Evolutionary conservation across 2,888 invertebrate genomes (phyloP).

Genomic region (Saturnia pavonia): DNA sequence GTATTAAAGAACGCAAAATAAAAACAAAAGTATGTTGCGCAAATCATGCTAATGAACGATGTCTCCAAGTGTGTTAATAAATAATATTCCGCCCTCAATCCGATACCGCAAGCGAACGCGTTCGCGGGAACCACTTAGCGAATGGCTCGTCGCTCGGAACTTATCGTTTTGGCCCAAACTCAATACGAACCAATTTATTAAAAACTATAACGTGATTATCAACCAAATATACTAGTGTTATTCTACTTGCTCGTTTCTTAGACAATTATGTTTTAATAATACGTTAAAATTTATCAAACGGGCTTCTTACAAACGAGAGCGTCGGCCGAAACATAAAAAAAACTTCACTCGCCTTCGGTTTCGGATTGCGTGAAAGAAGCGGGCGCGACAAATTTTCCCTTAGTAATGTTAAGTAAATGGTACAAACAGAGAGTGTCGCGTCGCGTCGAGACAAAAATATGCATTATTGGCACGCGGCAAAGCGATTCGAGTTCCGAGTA

Average conservation of each 20-base stretch:
- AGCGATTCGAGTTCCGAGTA: not conserved
- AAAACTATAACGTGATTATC: not conserved
- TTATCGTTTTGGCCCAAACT: not conserved
- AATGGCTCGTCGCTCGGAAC: not conserved
- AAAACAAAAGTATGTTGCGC: constrained; percentile 44
- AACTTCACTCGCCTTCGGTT: constrained; percentile 43
- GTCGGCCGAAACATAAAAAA: not conserved
- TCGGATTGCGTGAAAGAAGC: constrained; percentile 54
- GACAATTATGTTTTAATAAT: not conserved
- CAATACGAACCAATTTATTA: not conserved
- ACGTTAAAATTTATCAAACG: not conserved
- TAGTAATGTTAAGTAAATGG: constrained; percentile 71
- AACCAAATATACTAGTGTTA: not conserved
- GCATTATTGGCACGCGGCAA: constrained; percentile 61
- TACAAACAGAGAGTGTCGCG: constrained; percentile 36
- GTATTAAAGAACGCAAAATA: constrained; percentile 45
- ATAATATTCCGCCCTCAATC: constrained; percentile 39
- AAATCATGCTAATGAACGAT: constrained; percentile 59
- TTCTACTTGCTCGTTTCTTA: not conserved
- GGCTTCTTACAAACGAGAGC: not conserved
- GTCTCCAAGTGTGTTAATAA: constrained; percentile 51
- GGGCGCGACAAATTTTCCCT: constrained; percentile 75
- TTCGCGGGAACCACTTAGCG: not conserved
- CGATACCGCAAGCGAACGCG: constrained; percentile 49
- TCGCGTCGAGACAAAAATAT: constrained; percentile 71